These are phyloP conservation scores for Rafetus swinhoei DNA, from an alignment of 2,113 vertebrate species.

Conservation along the genomic window DNA sequence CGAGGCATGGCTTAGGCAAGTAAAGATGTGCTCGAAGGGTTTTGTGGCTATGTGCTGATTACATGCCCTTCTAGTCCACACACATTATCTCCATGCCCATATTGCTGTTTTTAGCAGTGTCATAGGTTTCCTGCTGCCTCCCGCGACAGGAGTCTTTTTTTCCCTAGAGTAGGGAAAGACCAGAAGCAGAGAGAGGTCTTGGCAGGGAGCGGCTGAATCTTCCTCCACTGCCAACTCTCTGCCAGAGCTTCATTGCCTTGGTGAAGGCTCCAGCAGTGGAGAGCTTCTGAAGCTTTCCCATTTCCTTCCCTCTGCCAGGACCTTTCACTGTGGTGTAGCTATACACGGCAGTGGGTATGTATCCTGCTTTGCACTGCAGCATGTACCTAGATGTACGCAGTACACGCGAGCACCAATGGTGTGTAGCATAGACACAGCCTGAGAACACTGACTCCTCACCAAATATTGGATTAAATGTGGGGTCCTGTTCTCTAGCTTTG, in stretches of 20 bases:
- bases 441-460: no score
- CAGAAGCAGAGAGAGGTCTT: rapidly evolving
- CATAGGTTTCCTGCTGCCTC: not conserved
- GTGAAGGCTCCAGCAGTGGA: no score
- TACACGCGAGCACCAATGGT: no score
- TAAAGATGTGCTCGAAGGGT: not conserved
- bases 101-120: not conserved
- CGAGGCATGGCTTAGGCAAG: not conserved
- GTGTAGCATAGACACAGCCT: no score
- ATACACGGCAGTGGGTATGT: no score
- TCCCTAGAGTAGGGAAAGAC: not conserved
- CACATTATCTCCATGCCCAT: not conserved
- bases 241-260: not conserved
- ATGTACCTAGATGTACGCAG: no score
- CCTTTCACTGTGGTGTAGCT: no score
- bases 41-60: not conserved
- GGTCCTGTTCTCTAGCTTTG: no score
- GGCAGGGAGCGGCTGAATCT: not conserved
- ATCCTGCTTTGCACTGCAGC: no score
- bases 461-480: no score
- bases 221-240: not conserved
- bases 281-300: no score
- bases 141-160: not conserved
- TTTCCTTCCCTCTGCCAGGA: no score
- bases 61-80: not conserved